Evolutionary conservation across 1,140 invertebrate species (phyloP), one percentile per base, ranked within the genome.

Genomic region (Megathymus violae): DNA sequence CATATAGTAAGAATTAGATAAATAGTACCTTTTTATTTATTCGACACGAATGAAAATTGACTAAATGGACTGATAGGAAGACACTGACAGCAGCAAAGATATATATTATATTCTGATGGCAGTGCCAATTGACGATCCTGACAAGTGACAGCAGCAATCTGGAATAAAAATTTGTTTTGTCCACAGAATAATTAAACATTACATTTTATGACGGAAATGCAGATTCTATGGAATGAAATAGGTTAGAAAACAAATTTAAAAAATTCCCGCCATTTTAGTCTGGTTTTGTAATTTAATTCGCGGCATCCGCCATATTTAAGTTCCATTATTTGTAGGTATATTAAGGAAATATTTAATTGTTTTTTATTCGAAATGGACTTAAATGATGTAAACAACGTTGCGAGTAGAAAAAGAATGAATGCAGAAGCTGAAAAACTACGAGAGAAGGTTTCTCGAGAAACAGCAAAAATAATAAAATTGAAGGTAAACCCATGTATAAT

Each of bases 371-470:
- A 19, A 41, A 87, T 87, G 86, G 78, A 89, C 41, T 74, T 81
- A 13, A 63, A 60, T 9, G 79, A 82, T 58, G 81, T 87, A 17
- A 68, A 31, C 52, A 84, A 78, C 74, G 65, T 81, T 16, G 77
- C 75, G 10, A 78, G 50, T 60, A 69, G 82, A 61, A 83, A 83
- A 71, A 77, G 78, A 44, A 69, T 87, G 19, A 80, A 71, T 52
- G 71, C 64, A 44, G 80, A 87, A 19, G 76, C 69, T n/a, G 76
- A 82, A 62, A 78, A 86, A 50, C 61, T 89, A n/a, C 74, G 78
- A 15, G 81, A 89, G 46, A 87, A 83, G 74, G 74, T 89, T 64
- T 80, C 78, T n/a, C 74, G 73, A 3, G 82, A 86, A 71, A 83
- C 78, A 17, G 71, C 71, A 1, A 85, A 87, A 64, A 80, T 86